These are phyloP conservation scores for Salticus scenicus DNA, from an alignment of 2,888 invertebrate genomes.

Conservation along the genomic window DNA sequence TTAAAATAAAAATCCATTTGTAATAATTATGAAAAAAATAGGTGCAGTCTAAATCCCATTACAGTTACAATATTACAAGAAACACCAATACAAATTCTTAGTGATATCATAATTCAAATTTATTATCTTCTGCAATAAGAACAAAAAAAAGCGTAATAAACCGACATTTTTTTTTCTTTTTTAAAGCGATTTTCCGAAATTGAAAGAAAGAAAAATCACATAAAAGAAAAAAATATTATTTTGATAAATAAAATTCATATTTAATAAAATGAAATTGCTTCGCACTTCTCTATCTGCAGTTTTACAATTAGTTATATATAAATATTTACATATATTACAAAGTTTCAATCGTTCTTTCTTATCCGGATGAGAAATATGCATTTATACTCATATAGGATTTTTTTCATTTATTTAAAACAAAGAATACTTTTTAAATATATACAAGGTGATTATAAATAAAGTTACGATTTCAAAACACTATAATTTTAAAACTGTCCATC, in stretches of 20 bases:
- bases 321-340: not conserved
- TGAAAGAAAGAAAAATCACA: not conserved
- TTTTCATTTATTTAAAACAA: too few species aligned
- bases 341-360: too few species aligned
- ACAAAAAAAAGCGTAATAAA: too few species aligned
- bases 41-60: not conserved
- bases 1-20: not conserved
- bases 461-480: too few species aligned
- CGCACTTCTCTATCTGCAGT: not conserved
- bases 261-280: not conserved
- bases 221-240: not conserved
- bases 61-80: not conserved
- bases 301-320: not conserved
- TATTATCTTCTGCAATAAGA: not conserved
- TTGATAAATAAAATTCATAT: not conserved
- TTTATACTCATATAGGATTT: too few species aligned
- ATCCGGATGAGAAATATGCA: too few species aligned
- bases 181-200: not conserved
- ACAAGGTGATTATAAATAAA: too few species aligned
- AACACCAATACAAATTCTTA: not conserved
- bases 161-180: not conserved
- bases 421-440: too few species aligned
- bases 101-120: not conserved
- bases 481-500: too few species aligned
- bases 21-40: not conserved